phyloP scores from a whole-genome alignment of 2,888 invertebrate species.

The Drosophila lutescens region DNA sequence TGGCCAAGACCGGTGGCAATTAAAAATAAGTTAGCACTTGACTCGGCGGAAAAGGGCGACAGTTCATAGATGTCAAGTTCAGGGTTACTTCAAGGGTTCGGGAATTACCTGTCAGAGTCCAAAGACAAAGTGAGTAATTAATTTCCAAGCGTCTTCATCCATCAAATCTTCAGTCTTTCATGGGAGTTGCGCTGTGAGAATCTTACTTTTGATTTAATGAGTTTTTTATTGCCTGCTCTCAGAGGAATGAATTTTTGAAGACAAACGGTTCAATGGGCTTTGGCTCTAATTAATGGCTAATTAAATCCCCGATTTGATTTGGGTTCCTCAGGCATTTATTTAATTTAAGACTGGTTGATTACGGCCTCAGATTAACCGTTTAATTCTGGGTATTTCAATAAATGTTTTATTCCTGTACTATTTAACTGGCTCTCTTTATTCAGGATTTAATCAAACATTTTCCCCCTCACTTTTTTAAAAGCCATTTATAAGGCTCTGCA shows the following conservation, averaged over 20 bases:
- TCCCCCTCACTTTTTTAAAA: conserved; percentile 1
- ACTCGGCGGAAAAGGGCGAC: conserved; percentile 32
- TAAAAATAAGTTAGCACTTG: conserved; percentile 76
- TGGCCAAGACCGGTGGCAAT: conserved; percentile 50
- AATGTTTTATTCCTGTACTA: background rate
- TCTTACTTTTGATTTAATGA: conserved; percentile 65
- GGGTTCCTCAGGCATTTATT: conserved; percentile 28
- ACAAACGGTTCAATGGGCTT: conserved; percentile 68
- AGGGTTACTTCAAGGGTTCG: conserved; percentile 55
- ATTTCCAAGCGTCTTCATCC: conserved; percentile 71
- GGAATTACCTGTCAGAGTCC: conserved; percentile 43
- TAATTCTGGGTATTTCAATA: conserved; percentile 3
- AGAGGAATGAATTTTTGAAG: conserved; percentile 61
- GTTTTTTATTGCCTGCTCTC: conserved; percentile 28
- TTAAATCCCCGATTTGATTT: conserved; percentile 63
- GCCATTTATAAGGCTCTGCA: conserved; percentile 16
- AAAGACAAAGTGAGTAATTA: conserved; percentile 61
- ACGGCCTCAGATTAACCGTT: conserved; percentile 16
- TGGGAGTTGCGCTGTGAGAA: conserved; percentile 58
- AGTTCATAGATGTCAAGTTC: conserved; percentile 78
- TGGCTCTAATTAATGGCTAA: conserved; percentile 65
- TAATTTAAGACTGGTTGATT: background rate
- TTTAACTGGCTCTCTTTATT: background rate
- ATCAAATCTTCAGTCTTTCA: conserved; percentile 28
- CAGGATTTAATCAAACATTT: background rate